Evolutionary conservation across 2,113 vertebrate species (phyloP), one percentile per base, ranked within the genome.

Genomic region (Heliornis fulica): DNA sequence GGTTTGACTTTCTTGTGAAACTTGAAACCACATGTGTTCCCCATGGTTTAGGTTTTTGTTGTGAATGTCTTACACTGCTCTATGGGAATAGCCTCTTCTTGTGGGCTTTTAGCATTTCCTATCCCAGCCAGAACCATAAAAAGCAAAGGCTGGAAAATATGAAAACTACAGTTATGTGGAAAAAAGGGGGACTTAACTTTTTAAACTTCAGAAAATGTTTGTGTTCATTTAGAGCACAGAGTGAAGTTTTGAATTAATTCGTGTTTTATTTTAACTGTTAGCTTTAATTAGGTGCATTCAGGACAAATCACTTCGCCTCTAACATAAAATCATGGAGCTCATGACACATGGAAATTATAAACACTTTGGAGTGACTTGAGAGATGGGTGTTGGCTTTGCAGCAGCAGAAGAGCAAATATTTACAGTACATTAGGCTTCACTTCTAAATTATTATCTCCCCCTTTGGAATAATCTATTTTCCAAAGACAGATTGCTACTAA

Each of bases 1-100:
- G 82, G 75, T 96, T 94, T 96, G 83, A 89, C 78, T 96, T 95
- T 91, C 81, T 96, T 94, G 86, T 83, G 90, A 96, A 96, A 96
- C 92, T 95, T 91, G 93, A 97, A 91, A 92, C 86, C 81, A 88
- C 87, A 93, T 89, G 77, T 95, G 64, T 86, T 91, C 75, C 29
- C 78, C 85, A 92, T 96, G 94, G 83, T 88, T 96, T 94, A 88
- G 56, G 61, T 83, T 96, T 96, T 92, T 94, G 87, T 83, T 96
- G 86, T 82, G 90, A 96, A 72, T 90, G 91, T 96, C 86, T 96
- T 93, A 74, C 90, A 90, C 91, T 87, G 94, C 83, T 96, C 90
- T 93, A 60, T 63, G 86, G 94, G 87, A 95, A 95, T 83, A 94
- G 91, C 59, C 85, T 95, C 95, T 95, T 96, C 94, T 96, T 97